Conservation (phyloP, 2,797 vertebrate species). For the Etheostoma perlongum region DNA sequence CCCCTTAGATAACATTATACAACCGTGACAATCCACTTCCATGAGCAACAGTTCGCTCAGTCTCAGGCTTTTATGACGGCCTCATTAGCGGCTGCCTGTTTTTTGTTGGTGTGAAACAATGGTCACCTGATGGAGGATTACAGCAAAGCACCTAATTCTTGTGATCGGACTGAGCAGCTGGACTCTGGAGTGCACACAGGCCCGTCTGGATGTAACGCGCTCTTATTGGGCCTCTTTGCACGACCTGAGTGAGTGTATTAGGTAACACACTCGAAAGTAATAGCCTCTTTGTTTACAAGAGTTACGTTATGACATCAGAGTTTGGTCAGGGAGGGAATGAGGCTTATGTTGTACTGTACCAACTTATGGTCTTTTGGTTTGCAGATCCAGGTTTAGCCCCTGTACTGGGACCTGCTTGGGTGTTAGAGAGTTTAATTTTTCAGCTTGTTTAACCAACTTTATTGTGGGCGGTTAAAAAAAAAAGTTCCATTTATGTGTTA, state of each 20-base stretch:
- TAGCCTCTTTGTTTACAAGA: conserved; percentile 61
- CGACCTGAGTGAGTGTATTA: conserved; percentile 26
- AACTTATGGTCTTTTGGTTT: conserved; percentile 23
- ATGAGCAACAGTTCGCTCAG: neutral
- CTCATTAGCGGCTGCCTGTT: conserved; percentile 41
- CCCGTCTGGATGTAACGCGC: neutral
- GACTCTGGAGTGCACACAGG: conserved; percentile 31
- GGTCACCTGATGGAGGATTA: conserved; percentile 63
- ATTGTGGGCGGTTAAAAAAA: neutral
- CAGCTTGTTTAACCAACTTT: neutral
- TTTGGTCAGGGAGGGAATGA: conserved; percentile 30
- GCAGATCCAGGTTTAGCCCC: conserved; percentile 38
- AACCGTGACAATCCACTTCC: conserved; percentile 23
- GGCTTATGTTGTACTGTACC: conserved; percentile 23
- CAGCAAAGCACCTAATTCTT: conserved; percentile 61
- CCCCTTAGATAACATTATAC: conserved; percentile 26
- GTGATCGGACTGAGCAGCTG: conserved; percentile 55
- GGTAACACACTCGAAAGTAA: conserved; percentile 39
- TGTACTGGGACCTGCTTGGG: conserved; percentile 6
- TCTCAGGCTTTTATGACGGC: conserved; percentile 28
- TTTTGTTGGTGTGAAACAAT: conserved; percentile 51
- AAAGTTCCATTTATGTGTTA: neutral
- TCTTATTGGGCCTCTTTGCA: neutral
- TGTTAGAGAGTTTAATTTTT: neutral
- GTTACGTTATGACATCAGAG: conserved; percentile 45